Evolutionary conservation across 2,113 vertebrate genomes (phyloP).

Genomic region (Protomyctophum bolini): DNA sequence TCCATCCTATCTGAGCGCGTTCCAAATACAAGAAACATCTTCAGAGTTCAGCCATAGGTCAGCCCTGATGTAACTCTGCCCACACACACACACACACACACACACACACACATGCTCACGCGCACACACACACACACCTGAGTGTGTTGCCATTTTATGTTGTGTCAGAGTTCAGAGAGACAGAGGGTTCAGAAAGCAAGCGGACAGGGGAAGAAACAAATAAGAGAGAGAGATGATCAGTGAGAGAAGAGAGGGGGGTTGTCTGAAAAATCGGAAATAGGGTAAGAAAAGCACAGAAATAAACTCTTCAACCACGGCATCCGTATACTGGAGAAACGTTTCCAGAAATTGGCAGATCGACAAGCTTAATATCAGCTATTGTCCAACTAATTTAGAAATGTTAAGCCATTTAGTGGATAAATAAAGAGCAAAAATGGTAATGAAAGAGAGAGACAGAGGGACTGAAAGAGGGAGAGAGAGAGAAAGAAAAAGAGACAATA

Average conservation of each 20-base stretch:
- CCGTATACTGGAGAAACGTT: no score
- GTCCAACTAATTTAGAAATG: no score
- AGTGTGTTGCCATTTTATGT: conserved; percentile 7
- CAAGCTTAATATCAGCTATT: no score
- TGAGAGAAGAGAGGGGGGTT: neutral
- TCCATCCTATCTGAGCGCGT: conserved; percentile 13
- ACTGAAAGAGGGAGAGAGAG: neutral
- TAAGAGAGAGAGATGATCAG: neutral
- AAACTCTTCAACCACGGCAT: no score
- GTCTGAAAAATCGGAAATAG: no score
- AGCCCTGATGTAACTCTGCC: conserved; percentile 35
- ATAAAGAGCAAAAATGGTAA: no score
- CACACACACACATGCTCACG: conserved; percentile 6
- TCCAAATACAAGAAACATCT: conserved; percentile 32
- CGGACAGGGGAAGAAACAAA: conserved; percentile 11
- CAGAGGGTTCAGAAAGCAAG: conserved; percentile 14
- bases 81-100: conserved; percentile 21
- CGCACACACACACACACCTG: conserved; percentile 26
- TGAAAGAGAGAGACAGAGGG: conserved; percentile 1
- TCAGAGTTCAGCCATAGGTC: conserved; percentile 55
- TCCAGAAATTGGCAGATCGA: no score
- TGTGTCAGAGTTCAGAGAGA: neutral
- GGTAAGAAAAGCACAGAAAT: no score
- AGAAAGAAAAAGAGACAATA: neutral
- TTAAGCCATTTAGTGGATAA: no score